Percentiles rank a stretch among this genome's conserved stretches.
Evolutionary conservation across 2,113 vertebrate genomes (phyloP).

Genomic region (Meles meles): DNA sequence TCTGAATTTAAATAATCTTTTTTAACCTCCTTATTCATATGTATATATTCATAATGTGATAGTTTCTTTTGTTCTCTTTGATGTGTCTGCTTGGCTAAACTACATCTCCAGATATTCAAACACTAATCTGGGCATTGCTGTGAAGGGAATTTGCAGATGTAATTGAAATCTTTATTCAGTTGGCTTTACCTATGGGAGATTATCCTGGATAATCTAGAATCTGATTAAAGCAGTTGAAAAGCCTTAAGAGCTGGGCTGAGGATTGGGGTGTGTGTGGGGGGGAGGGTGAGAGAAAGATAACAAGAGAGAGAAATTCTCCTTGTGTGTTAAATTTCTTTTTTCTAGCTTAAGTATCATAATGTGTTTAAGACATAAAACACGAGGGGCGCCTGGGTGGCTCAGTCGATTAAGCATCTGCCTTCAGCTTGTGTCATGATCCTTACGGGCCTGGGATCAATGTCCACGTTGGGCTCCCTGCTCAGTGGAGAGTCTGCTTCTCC

Average conservation of each 20-base stretch:
- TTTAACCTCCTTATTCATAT: background rate
- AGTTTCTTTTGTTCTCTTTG: background rate
- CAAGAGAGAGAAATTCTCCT: background rate
- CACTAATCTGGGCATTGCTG: background rate
- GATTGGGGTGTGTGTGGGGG: background rate
- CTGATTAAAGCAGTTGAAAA: background rate
- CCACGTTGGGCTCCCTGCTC: too few relatives aligned
- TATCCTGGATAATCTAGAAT: background rate
- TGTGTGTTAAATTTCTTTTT: background rate
- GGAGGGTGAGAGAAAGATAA: background rate
- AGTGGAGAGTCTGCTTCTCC: too few relatives aligned
- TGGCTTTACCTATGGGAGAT: background rate
- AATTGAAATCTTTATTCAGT: conserved; percentile 23
- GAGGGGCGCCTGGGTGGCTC: too few relatives aligned
- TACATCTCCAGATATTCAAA: background rate
- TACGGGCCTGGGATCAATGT: too few relatives aligned
- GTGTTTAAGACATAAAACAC: background rate
- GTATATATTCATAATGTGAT: background rate
- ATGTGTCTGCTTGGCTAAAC: background rate
- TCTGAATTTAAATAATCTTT: background rate
- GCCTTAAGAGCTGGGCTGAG: background rate
- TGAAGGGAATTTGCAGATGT: background rate
- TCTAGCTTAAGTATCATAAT: background rate
- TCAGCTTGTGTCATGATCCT: too few relatives aligned
- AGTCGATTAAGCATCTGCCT: too few relatives aligned